Evolutionary conservation across 2,797 vertebrate species (phyloP).

Genomic region (Sebastes oblongus): DNA sequence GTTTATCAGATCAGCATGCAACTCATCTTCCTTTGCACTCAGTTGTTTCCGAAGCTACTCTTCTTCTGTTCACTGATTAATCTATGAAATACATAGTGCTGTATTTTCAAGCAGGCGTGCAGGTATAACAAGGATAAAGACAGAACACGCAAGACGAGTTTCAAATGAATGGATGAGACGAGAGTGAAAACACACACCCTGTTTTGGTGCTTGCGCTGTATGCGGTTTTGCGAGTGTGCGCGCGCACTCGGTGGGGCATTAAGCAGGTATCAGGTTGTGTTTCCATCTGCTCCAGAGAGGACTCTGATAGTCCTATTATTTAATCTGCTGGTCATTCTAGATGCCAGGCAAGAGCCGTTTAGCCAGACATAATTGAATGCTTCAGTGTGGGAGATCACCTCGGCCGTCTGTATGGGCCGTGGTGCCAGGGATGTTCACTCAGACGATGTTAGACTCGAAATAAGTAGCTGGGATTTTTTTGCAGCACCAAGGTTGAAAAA

Average conservation of each 20-base stretch:
- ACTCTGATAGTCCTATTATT: slow-evolving; percentile 83
- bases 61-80: slow-evolving; percentile 1
- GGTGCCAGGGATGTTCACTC: slow-evolving; percentile 52
- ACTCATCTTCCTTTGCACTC: slow-evolving; percentile 34
- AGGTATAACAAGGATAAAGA: slow-evolving; percentile 15
- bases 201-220: slow-evolving; percentile 30
- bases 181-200: slow-evolving; percentile 33
- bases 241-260: slow-evolving; percentile 63
- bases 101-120: not conserved
- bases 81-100: not conserved
- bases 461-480: slow-evolving; percentile 20
- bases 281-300: slow-evolving; percentile 82
- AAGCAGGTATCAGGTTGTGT: slow-evolving; percentile 82
- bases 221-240: slow-evolving; percentile 16
- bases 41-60: not conserved
- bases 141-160: slow-evolving; percentile 11
- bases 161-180: slow-evolving; percentile 26
- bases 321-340: slow-evolving; percentile 82
- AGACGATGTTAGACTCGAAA: slow-evolving; percentile 21
- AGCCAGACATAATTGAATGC: slow-evolving; percentile 82
- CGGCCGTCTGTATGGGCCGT: slow-evolving; percentile 57
- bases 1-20: slow-evolving; percentile 66
- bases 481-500: not conserved
- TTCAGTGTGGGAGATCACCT: slow-evolving; percentile 77
- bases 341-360: slow-evolving; percentile 79